Percentiles rank a stretch among this genome's conserved stretches.
These are phyloP conservation scores for Drosophila paracracens DNA, from an alignment of 2,888 invertebrate genomes.

Conservation along the genomic window DNA sequence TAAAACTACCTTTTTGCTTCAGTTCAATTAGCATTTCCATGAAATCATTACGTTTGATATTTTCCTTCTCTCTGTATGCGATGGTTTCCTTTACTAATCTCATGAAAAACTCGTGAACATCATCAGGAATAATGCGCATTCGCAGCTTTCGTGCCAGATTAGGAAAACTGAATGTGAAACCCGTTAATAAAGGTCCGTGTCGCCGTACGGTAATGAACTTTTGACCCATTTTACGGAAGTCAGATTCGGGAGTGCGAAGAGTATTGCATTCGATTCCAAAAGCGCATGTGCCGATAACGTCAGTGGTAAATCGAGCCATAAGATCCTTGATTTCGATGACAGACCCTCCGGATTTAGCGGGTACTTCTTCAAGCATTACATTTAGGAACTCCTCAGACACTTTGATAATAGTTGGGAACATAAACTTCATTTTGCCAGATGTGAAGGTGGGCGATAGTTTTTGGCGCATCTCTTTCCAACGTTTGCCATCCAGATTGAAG, in stretches of 20 bases:
- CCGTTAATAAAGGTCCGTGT: slow-evolving; percentile 1
- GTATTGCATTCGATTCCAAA: slow-evolving; percentile 85
- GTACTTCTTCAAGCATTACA: slow-evolving; percentile 51
- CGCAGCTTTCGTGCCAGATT: slow-evolving; percentile 64
- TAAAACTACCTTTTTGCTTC: slow-evolving; percentile 71
- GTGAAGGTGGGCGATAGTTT: slow-evolving; percentile 82
- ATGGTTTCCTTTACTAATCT: slow-evolving; percentile 83
- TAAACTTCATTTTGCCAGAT: slow-evolving; percentile 76
- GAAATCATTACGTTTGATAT: slow-evolving; percentile 85
- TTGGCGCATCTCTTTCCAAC: slow-evolving; percentile 85
- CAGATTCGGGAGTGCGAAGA: slow-evolving; percentile 78
- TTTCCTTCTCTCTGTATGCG: slow-evolving; percentile 80
- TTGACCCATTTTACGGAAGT: slow-evolving; percentile 78
- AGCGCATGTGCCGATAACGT: slow-evolving; percentile 86
- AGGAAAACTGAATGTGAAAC: slow-evolving; percentile 59
- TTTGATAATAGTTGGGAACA: slow-evolving; percentile 69
- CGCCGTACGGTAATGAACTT: slow-evolving; percentile 41
- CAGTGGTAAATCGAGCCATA: slow-evolving; percentile 85
- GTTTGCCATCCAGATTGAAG: slow-evolving; percentile 81
- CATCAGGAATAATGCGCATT: slow-evolving; percentile 64
- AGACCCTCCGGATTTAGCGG: slow-evolving; percentile 13
- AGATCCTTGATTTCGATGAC: slow-evolving; percentile 85
- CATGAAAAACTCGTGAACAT: slow-evolving; percentile 79
- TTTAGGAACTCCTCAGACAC: slow-evolving; percentile 61
- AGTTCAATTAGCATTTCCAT: slow-evolving; percentile 85